Base-by-base conservation (phyloP, 1,140 invertebrate genomes). In the Artemia franciscana region DNA sequence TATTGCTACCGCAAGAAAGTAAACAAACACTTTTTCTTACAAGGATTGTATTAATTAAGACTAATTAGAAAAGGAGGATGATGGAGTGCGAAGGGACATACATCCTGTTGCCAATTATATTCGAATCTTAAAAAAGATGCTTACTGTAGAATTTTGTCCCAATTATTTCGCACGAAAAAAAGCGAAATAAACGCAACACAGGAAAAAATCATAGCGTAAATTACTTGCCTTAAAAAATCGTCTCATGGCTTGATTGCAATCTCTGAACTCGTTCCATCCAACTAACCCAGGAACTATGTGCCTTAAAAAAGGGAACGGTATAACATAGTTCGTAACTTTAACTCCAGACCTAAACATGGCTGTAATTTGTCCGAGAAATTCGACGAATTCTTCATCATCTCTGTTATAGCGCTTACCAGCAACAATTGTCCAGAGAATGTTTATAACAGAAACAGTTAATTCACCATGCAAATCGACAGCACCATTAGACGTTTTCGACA, bases 401-500 rank as follows among this genome's bases (percentile, higher is more conserved):
- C 1, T 51, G 21, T 1, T 18, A 18, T 51, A 18, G 12, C 39
- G 9, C 7, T 59, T 3, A 25, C 60, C 60, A 23, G 23, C 27
- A 5, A 61, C 12, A 2, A 63, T 62, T 15, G 59, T 30, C 62
- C 62, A 63, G 9, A 63, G 23, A 9, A 61, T 51, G 23, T 64
- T 64, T 9, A 64, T 25, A n/a, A 64, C 25, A 5, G 63, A 60
- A 9, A 64, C 28, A n/a, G 18, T 18, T 23, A 64, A 64, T 24
- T 51, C 25, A 3, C 24, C 39, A 15, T 62, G 27, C 26, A 64
- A 51, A 28, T 62, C 59, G 18, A 61, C 63, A 3, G 56, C n/a
- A 9, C 24, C 12, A 15, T 61, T 24, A 5, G 15, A n/a, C 12
- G 24, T 24, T 21, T 5, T 21, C 23, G 26, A 15, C n/a, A 15